Base-by-base conservation (phyloP, 2,888 invertebrate genomes). In the Tetropium fuscum region DNA sequence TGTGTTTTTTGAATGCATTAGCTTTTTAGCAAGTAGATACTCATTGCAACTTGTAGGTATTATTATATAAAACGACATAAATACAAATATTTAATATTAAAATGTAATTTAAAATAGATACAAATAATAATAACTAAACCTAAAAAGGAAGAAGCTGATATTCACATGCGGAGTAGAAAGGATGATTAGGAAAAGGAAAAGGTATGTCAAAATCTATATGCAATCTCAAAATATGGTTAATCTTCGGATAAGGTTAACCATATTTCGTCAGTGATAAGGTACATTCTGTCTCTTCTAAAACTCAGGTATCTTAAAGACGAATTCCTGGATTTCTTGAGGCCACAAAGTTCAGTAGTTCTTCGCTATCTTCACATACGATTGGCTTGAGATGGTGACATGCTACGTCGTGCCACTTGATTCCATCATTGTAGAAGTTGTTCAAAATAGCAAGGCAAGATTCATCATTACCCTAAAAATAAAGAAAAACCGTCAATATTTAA, bases 381-480 rank as follows among this genome's bases (percentile, higher is more conserved):
- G 93, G 92, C 83, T 93, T 93, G 69, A 92, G 86, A 81, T 93
- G 93, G 80, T 93, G 92, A 79, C 93, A 93, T 69, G 93, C 93
- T 25, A 93, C 93, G 78, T 93, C 93, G 84, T 93, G 93, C 93
- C 92, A 93, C 81, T 92, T 92, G 77, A 92, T 85, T 63, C 93
- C 93, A 78, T 93, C 93, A 78, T 91, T 92, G 86, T 95, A 95
- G 87, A 95, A 94, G 82, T 95, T 94, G 84, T 95, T 95, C 77
- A 95, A 83, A 72, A 95, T 92, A 54, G 94, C 91, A 75, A 95
- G 80, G 79, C 95, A 95, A 34, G 94, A 94, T 83, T 95, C 95
- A 79, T 95, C 95, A 78, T 94, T 94, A 69, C 94, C 94, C 91
- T 91, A 82, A 45, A 80, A 78, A 48, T 59, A 59, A 64, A 59